Percentiles rank a stretch among this genome's conserved stretches.
Evolutionary conservation across 2,797 vertebrate genomes (phyloP).

Genomic region (Eidolon dupreanum): DNA sequence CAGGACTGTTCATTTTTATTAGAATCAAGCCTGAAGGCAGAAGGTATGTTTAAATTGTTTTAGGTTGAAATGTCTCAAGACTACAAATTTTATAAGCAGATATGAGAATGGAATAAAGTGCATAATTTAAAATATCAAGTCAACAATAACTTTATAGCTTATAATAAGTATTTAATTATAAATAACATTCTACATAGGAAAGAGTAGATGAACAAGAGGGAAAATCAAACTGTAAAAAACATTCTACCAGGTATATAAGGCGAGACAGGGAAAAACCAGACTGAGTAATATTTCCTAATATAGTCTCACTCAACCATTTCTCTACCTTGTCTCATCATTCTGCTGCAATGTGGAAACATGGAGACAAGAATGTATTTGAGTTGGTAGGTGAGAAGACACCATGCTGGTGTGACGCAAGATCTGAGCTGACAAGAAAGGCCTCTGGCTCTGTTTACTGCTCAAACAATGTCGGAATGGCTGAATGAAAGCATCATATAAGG

Average conservation of each 20-base stretch:
- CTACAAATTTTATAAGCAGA: background rate
- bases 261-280: background rate
- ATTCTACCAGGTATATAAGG: background rate
- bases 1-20: background rate
- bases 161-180: background rate
- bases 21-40: background rate
- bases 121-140: background rate
- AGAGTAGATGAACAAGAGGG: background rate
- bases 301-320: background rate
- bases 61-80: conserved; percentile 10
- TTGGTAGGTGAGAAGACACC: background rate
- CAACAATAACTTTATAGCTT: background rate
- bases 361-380: background rate
- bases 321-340: background rate
- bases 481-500: background rate
- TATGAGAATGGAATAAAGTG: background rate
- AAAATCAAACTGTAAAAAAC: background rate
- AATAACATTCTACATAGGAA: background rate
- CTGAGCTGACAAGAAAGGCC: background rate
- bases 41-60: background rate
- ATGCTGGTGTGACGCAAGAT: background rate
- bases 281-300: background rate
- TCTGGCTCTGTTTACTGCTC: background rate
- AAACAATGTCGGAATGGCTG: background rate
- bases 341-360: background rate